Base-by-base conservation (phyloP, 1,140 invertebrate species). In the Ganaspis sp. region DNA sequence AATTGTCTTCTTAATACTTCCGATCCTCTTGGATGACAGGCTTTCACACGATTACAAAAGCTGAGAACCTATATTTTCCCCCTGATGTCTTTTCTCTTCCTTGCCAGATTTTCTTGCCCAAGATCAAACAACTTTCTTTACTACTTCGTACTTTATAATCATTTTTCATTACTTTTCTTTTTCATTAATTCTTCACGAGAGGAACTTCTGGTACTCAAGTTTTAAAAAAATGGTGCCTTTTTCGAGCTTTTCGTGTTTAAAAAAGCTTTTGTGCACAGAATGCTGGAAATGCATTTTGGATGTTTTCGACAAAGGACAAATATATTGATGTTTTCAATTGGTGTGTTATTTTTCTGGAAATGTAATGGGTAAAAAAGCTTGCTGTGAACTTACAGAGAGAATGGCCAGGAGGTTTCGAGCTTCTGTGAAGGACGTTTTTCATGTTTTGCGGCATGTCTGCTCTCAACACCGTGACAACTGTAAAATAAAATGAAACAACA, bases 401-500 rank as follows among this genome's bases (percentile, higher is more conserved):
- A 91, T 76, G 90, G 90, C 90, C 90, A 91, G 84, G 90, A 91
- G 78, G 90, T 85, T 86, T 91, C 90, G 81, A 91, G 89, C 86
- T 91, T 90, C 86, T 91, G 90, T 76, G 89, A 91, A 83, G 88
- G 86, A 80, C 87, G 86, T 83, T 91, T 90, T 83, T 91, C 90
- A 86, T 91, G 89, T 84, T 91, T 91, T 80, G 86, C 85, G 81
- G 87, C 85, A 88, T 91, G 87, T 82, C 87, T 87, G 83, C 88
- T 87, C 85, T 91, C 90, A 85, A 86, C 88, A 88, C 90, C 90
- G 84, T 91, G 90, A 83, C 90, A 91, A 88, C 90, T 91, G 84
- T 19, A 83, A 76, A 81, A 58, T 78, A 80, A 82, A 71, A 76
- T 80, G 70, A 64, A n/a, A n/a, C 4, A 4, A 12, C 23, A 15